Evolutionary conservation across 2,113 vertebrate genomes (phyloP).

Genomic region (Periophthalmus modestus): DNA sequence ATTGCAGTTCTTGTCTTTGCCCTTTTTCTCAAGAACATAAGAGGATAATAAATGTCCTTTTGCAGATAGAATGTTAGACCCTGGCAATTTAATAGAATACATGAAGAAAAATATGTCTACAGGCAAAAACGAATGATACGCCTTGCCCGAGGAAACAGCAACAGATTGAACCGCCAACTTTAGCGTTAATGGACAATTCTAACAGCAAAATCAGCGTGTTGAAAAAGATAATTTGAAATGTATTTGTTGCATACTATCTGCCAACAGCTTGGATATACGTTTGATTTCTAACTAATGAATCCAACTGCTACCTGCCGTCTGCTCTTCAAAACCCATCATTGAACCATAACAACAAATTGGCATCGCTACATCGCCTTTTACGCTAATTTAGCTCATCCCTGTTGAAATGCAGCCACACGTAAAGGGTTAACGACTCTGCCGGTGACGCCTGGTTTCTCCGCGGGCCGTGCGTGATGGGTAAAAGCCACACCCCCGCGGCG

Average conservation of each 20-base stretch:
- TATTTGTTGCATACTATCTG: no score
- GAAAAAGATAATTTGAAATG: no score
- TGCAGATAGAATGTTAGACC: background rate
- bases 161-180: no score
- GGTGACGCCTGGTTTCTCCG: slow-evolving; percentile 35
- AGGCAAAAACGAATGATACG: no score
- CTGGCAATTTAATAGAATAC: background rate
- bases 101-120: background rate
- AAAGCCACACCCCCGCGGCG: slow-evolving; percentile 47
- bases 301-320: background rate
- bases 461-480: slow-evolving; percentile 38
- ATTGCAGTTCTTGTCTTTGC: background rate
- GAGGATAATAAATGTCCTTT: background rate
- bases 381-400: slow-evolving; percentile 9
- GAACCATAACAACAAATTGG: slow-evolving; percentile 33
- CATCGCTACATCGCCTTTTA: background rate
- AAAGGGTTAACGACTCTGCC: slow-evolving; percentile 49
- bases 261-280: background rate
- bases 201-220: no score
- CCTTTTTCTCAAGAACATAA: background rate
- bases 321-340: background rate
- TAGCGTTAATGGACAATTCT: no score
- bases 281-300: background rate
- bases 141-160: no score
- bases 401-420: slow-evolving; percentile 36